Conservation (phyloP, 2,113 vertebrate genomes). For the Chrysochloris asiatica region DNA sequence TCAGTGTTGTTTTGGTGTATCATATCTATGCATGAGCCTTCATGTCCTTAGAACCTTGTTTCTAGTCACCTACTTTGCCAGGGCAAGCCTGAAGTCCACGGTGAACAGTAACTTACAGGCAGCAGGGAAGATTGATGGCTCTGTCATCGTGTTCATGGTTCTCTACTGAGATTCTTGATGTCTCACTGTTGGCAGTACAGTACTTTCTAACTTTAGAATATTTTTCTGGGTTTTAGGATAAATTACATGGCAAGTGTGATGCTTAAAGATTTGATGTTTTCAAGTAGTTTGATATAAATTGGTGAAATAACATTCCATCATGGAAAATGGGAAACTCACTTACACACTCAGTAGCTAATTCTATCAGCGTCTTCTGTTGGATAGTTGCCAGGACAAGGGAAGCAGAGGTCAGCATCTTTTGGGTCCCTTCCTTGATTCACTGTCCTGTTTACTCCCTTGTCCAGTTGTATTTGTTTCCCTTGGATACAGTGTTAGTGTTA, state of each 20-base stretch:
- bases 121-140: not conserved
- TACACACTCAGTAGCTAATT: not conserved
- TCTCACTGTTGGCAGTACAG: not conserved
- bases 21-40: too few relatives aligned
- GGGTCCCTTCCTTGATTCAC: not conserved
- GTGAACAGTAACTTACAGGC: not conserved
- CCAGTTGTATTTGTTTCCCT: not conserved
- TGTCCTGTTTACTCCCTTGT: not conserved
- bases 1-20: too few relatives aligned
- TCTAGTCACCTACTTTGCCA: not conserved
- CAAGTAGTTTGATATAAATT: not conserved
- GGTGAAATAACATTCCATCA: not conserved
- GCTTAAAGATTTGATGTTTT: conserved; percentile 3
- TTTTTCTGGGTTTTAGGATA: not conserved
- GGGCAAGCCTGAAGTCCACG: not conserved
- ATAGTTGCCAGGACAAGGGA: not conserved
- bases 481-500: not conserved
- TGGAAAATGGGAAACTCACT: not conserved
- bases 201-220: not conserved
- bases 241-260: not conserved
- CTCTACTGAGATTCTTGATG: not conserved
- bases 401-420: not conserved
- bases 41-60: not conserved
- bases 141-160: not conserved
- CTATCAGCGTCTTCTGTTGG: not conserved